Base-by-base conservation (phyloP, 2,797 vertebrate species). In the Eidolon dupreanum region DNA sequence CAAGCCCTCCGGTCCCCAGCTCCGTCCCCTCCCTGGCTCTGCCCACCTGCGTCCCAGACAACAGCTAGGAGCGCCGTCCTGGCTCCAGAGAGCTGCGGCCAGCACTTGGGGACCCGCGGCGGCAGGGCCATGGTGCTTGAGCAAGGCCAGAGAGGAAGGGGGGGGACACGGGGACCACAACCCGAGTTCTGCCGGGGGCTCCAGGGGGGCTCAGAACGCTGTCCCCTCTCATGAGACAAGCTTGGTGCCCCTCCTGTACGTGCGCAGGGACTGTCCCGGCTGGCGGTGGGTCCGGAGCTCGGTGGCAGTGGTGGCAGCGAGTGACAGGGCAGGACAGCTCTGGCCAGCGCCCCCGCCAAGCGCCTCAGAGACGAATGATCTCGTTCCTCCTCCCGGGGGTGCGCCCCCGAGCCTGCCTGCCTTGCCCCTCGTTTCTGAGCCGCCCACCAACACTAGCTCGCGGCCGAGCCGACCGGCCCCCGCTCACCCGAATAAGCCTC, bases 341-440 rank as follows among this genome's bases (percentile, higher is more conserved):
- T 22, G 57, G 8, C 55, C 38, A n/a, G 57, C 10, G 11, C 73
- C 41, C 41, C 71, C 31, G 1, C 46, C 22, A 31, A 20, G 73
- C 10, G 9, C 43, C 73, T 19, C 10, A 16, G 43, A 11, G 71
- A 49, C 2, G 16, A 5, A 15, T 16, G 28, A 43, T 11, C 71
- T n/a, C 2, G 2, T 15, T 11, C 3, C 26, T 4, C 26, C 6
- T 22, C 10, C 26, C 5, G 6, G 41, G 0, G 55, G 28, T 22
- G 0, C 1, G 20, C 5, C 17, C 5, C 2, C 2, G 57, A 7
- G 55, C 77, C 53, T 6, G 2, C 4, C 55, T 5, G 43, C 43
- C 43, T 28, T 5, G 13, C 31, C 22, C 28, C 28, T 28, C 28
- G 2, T 15, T 8, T 61, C 59, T 5, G 59, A 13, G 2, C 59